Conservation (phyloP, 2,888 invertebrate species). For the Diarsia dahlii region DNA sequence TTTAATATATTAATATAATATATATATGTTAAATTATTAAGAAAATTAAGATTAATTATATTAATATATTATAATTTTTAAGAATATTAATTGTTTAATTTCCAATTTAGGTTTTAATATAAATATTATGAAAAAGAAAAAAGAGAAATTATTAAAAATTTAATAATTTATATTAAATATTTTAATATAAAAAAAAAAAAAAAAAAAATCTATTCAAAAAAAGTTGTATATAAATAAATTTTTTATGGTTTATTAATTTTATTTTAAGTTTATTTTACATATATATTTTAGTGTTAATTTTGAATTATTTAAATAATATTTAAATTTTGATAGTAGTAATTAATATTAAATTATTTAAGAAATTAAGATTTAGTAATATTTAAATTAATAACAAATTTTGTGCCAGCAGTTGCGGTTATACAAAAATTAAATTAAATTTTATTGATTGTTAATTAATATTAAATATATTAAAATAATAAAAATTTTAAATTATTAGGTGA, state of each 20-base stretch:
- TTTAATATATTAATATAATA: conserved; percentile 67
- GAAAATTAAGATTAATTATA: conserved; percentile 67
- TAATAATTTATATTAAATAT: conserved; percentile 68
- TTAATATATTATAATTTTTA: conserved; percentile 61
- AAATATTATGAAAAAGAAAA: conserved; percentile 68
- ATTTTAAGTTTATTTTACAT: conserved; percentile 90
- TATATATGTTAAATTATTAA: conserved; percentile 65
- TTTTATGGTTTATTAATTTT: conserved; percentile 88
- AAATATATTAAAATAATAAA: conserved; percentile 73
- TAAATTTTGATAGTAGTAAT: conserved; percentile 77
- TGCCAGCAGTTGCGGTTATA: conserved; percentile 94
- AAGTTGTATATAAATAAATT: conserved; percentile 78
- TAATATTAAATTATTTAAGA: conserved; percentile 90
- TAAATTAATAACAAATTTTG: conserved; percentile 91
- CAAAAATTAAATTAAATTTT: conserved; percentile 91
- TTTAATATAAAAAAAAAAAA: conserved; percentile 76
- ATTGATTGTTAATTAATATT: conserved; percentile 83
- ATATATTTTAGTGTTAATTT: conserved; percentile 87
- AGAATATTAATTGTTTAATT: conserved; percentile 66
- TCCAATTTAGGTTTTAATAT: conserved; percentile 61
- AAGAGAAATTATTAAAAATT: conserved; percentile 64
- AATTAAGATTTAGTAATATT: conserved; percentile 91
- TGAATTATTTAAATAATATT: conserved; percentile 84
- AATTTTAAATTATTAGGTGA: conserved; percentile 89
- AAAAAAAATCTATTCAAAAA: conserved; percentile 79